Evolutionary conservation across 2,797 vertebrate genomes (phyloP), one percentile per base, ranked within the genome.

Genomic region (Myotis daubentonii): DNA sequence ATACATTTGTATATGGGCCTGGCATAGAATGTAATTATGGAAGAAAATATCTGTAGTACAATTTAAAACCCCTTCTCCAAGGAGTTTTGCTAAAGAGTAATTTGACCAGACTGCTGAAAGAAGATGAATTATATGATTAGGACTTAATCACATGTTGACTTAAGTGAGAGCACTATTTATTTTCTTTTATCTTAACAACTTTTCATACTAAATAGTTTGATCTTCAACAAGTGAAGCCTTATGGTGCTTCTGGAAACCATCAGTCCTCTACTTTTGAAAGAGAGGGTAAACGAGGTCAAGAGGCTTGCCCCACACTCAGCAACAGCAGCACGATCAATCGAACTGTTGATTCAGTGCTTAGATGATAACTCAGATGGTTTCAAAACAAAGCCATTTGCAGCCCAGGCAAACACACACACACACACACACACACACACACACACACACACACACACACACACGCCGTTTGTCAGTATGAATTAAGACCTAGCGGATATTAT

Each of bases 181-280:
- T 95, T 92, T 23, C 17, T 81, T 55, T 94, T 65, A 90, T 87
- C 78, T 89, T 76, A 83, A 71, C 75, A 68, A 81, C 10, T 76
- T 92, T 95, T 89, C 10, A 49, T 78, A 68, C 44, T 82, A 68
- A 87, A 70, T 20, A 47, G 23, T 41, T 89, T 92, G 55, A 71
- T 91, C 60, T 95, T 89, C 66, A 36, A 47, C 33, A 72, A 49
- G 30, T 51, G 38, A 76, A 66, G 49, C 44, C 55, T 87, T 81
- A 36, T 7, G 16, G 44, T 36, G 33, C 49, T 87, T 88, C 83
- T 96, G 95, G 49, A 97, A 91, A 33, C 13, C 30, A 86, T 93
- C 47, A 49, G n/a, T 95, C 13, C 9, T 90, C 16, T 33, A 49
- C 76, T 88, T 70, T 91, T 72, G 28, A 92, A 51, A 55, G 17